These are phyloP conservation scores for Aradophagus sp. DNA, from an alignment of 1,140 invertebrate species.

Conservation along the genomic window DNA sequence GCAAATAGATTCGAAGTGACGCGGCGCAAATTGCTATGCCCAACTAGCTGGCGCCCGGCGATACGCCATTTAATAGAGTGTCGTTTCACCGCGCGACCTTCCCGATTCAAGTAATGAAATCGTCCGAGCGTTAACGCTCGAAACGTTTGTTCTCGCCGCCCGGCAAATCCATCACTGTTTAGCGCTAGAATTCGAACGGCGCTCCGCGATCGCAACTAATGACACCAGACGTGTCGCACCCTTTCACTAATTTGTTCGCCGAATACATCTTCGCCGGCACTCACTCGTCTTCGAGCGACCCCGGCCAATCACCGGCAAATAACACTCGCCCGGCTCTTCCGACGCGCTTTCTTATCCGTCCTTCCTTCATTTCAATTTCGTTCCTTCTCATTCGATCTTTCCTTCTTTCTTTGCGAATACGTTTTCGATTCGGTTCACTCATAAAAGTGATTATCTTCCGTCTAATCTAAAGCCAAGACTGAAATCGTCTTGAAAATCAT, in stretches of 20 bases:
- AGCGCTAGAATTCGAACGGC: conserved; percentile 47
- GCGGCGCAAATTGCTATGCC: conserved; percentile 66
- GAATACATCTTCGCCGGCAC: conserved; percentile 28
- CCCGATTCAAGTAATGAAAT: conserved; percentile 71
- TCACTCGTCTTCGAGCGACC: too few relatives aligned
- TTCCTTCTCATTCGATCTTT: too few relatives aligned
- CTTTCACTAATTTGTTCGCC: conserved; percentile 47
- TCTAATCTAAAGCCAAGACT: too few relatives aligned
- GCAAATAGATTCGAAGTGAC: conserved; percentile 73
- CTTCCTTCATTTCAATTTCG: background rate
- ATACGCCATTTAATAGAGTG: conserved; percentile 71
- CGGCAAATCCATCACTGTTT: conserved; percentile 57
- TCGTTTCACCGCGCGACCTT: conserved; percentile 64
- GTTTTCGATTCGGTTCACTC: too few relatives aligned
- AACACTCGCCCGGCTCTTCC: conserved; percentile 2
- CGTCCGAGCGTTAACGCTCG: conserved; percentile 67
- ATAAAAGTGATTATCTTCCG: too few relatives aligned
- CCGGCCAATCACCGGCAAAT: conserved; percentile 7
- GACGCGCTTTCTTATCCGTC: background rate
- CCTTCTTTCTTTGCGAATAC: too few relatives aligned
- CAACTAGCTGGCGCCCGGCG: conserved; percentile 67
- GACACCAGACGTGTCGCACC: conserved; percentile 50
- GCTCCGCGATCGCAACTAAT: conserved; percentile 52
- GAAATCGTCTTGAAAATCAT: too few relatives aligned
- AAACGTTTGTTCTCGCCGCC: conserved; percentile 64